phyloP scores from a whole-genome alignment of 2,888 invertebrate species.

The Hybos culiciformis region DNA sequence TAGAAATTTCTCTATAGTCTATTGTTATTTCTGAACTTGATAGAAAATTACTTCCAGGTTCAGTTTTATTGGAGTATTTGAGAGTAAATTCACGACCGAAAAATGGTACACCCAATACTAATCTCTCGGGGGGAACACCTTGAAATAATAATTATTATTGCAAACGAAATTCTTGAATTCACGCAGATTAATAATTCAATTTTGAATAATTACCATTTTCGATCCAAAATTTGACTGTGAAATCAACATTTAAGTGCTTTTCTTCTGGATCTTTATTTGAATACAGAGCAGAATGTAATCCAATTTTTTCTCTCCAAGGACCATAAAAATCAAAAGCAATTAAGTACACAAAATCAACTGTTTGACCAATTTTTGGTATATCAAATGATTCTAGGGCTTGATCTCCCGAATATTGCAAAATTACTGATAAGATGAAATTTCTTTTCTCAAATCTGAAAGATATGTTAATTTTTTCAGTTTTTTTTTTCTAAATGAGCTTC shows the following conservation, averaged over 20 bases:
- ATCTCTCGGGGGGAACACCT: background rate
- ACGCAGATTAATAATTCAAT: no score
- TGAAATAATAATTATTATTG: no score
- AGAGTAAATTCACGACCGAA: background rate
- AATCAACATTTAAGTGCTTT: constrained; percentile 29
- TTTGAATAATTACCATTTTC: no score
- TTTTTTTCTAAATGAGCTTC: constrained; percentile 15
- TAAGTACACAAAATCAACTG: constrained; percentile 40
- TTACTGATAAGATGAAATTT: background rate
- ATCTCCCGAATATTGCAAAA: constrained; percentile 30
- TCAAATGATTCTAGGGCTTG: constrained; percentile 38
- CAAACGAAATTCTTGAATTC: no score
- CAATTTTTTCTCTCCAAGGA: constrained; percentile 34
- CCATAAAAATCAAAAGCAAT: constrained; percentile 46
- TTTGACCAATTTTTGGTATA: constrained; percentile 35
- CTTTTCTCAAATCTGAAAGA: background rate
- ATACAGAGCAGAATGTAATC: constrained; percentile 39
- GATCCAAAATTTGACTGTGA: background rate
- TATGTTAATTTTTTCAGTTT: background rate
- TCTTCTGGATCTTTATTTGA: constrained; percentile 18
- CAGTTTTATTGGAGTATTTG: background rate
- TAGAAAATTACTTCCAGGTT: background rate
- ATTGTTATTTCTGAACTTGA: background rate
- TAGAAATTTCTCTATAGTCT: constrained; percentile 21
- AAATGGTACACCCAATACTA: background rate